These are phyloP conservation scores for Notothenia rossii DNA, from an alignment of 2,113 vertebrate species.

Conservation along the genomic window DNA sequence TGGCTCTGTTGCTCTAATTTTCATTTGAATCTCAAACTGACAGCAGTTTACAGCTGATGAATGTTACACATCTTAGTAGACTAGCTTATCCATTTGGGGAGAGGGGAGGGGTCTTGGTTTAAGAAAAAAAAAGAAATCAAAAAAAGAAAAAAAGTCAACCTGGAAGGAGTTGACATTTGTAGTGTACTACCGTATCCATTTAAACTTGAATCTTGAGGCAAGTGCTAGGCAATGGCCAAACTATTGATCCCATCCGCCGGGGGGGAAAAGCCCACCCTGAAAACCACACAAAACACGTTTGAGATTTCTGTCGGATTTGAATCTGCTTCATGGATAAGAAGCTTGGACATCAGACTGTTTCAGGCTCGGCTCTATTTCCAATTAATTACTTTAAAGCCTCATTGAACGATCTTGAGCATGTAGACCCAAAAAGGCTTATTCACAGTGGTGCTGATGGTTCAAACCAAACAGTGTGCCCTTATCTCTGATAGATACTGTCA, in stretches of 20 bases:
- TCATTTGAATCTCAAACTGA: slow-evolving; percentile 85
- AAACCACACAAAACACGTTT: slow-evolving; percentile 31
- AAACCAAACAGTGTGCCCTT: slow-evolving; percentile 67
- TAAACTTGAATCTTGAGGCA: slow-evolving; percentile 88
- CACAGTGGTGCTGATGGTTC: slow-evolving; percentile 69
- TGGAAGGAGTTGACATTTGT: slow-evolving; percentile 92
- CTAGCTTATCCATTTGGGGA: slow-evolving; percentile 87
- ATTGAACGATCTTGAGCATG: slow-evolving; percentile 59
- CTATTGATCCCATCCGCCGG: slow-evolving; percentile 57
- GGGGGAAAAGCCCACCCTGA: slow-evolving; percentile 47
- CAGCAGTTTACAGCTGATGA: slow-evolving; percentile 92
- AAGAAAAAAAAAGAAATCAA: slow-evolving; percentile 73
- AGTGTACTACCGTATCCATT: slow-evolving; percentile 87
- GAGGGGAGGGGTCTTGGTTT: slow-evolving; percentile 86
- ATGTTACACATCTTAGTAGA: slow-evolving; percentile 94
- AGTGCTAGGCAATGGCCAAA: slow-evolving; percentile 87
- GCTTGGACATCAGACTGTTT: slow-evolving; percentile 38
- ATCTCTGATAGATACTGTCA: slow-evolving; percentile 71
- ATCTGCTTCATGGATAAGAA: slow-evolving; percentile 45
- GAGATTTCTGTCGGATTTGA: slow-evolving; percentile 63
- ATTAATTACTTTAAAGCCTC: slow-evolving; percentile 57
- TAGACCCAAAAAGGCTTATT: slow-evolving; percentile 56
- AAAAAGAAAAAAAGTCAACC: slow-evolving; percentile 88
- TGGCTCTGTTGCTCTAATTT: slow-evolving; percentile 92
- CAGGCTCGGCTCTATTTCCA: slow-evolving; percentile 39